A percentile compares a stretch with the other conserved stretches of the same genome.
phyloP scores from a whole-genome alignment of 2,888 invertebrate genomes.

The Anthrax anthrax region DNA sequence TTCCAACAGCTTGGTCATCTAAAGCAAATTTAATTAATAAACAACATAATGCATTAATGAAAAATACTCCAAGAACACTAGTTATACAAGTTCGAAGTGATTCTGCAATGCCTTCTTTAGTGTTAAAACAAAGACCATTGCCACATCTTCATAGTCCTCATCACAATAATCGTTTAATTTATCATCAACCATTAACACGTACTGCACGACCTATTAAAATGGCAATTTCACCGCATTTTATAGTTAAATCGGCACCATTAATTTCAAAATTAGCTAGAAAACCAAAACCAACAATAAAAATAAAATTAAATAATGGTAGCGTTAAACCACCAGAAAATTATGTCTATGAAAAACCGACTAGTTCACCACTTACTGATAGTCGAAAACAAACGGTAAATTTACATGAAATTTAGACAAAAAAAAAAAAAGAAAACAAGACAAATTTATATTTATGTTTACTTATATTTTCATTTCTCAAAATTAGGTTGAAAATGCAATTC shows the following conservation, averaged over 20 bases:
- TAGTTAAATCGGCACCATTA: slow-evolving; percentile 11
- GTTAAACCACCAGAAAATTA: slow-evolving; percentile 11
- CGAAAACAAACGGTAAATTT: slow-evolving; percentile 27
- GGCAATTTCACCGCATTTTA: slow-evolving; percentile 10
- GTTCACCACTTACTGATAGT: slow-evolving; percentile 18
- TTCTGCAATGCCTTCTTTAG: slow-evolving; percentile 24
- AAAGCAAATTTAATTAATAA: background rate
- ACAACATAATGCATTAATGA: background rate
- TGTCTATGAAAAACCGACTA: slow-evolving; percentile 27
- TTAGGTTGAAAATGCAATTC: slow-evolving; percentile 25
- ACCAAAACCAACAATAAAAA: background rate
- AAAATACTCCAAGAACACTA: slow-evolving; percentile 21
- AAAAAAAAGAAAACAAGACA: slow-evolving; percentile 8
- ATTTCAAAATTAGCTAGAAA: slow-evolving; percentile 15
- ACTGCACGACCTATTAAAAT: slow-evolving; percentile 8
- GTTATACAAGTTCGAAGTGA: slow-evolving; percentile 33
- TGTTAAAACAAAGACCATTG: slow-evolving; percentile 23
- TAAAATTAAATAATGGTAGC: background rate
- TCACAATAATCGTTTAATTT: no score
- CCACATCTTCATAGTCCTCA: background rate
- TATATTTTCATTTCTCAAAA: no score
- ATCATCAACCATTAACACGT: background rate
- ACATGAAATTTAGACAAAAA: no score
- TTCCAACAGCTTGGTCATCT: background rate
- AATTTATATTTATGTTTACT: no score